These are phyloP conservation scores for Pheosia gnoma DNA, from an alignment of 2,888 invertebrate genomes.

Conservation along the genomic window DNA sequence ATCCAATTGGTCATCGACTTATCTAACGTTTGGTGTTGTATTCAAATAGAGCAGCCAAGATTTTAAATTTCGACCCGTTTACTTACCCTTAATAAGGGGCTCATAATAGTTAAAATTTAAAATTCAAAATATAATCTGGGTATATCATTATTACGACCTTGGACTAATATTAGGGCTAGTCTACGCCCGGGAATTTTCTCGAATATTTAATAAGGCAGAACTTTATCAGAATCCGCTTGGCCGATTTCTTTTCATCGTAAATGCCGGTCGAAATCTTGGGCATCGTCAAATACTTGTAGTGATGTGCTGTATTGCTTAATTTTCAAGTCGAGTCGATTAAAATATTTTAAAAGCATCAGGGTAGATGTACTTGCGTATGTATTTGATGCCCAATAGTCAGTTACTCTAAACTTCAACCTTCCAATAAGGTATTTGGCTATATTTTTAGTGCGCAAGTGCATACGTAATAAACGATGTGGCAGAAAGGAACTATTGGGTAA, in stretches of 20 bases:
- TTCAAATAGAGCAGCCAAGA: neutral
- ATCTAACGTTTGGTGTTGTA: too few species aligned
- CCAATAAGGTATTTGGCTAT: too few species aligned
- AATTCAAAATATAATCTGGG: conserved; percentile 4
- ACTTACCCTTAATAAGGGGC: neutral
- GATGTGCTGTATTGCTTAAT: neutral
- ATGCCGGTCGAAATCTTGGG: conserved; percentile 14
- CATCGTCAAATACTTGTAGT: neutral
- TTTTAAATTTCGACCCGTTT: neutral
- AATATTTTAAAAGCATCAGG: too few species aligned
- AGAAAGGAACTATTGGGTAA: too few species aligned
- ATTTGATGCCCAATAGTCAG: too few species aligned
- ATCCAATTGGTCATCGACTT: too few species aligned
- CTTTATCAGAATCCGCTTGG: conserved; percentile 47
- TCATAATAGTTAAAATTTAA: conserved; percentile 3
- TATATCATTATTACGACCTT: conserved; percentile 10
- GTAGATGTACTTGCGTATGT: neutral
- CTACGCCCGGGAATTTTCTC: conserved; percentile 25
- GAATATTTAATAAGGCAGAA: conserved; percentile 38
- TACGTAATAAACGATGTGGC: too few species aligned
- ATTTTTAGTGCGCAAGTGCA: too few species aligned
- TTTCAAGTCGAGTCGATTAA: neutral
- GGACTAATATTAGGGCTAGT: conserved; percentile 17
- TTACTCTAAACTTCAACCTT: too few species aligned
- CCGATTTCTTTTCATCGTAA: conserved; percentile 52